Evolutionary conservation across 2,888 invertebrate genomes (phyloP).

Genomic region (Arctia plantaginis): DNA sequence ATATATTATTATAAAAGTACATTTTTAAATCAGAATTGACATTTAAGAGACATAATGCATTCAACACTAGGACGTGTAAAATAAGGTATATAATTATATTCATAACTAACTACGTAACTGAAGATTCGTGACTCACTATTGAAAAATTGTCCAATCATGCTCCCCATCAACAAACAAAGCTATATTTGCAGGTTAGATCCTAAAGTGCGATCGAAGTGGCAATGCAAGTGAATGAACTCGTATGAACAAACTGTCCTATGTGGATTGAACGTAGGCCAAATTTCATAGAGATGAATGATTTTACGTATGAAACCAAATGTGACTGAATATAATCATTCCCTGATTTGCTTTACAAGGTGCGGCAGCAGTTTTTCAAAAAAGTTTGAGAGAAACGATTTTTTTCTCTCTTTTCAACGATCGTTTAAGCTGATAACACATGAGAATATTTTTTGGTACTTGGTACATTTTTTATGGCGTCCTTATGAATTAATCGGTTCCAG

Average conservation of each 20-base stretch:
- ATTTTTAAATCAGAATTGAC: background rate
- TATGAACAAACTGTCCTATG: background rate
- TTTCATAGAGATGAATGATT: background rate
- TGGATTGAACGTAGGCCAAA: conserved; percentile 3
- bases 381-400: background rate
- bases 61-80: background rate
- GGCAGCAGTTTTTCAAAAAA: background rate
- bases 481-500: background rate
- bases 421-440: background rate
- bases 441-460: background rate
- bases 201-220: background rate
- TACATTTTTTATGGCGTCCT: too few species aligned
- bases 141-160: conserved; percentile 4
- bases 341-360: background rate
- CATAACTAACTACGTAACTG: background rate
- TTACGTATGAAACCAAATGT: background rate
- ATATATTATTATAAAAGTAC: too few species aligned
- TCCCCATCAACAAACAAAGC: background rate
- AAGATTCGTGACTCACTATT: conserved; percentile 8
- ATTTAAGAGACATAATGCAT: too few species aligned
- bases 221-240: background rate
- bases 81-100: background rate
- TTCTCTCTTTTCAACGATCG: background rate
- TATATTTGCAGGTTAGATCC: background rate
- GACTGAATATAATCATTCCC: background rate